Conservation (phyloP, 2,888 invertebrate genomes). For the Escarpia spicata region DNA sequence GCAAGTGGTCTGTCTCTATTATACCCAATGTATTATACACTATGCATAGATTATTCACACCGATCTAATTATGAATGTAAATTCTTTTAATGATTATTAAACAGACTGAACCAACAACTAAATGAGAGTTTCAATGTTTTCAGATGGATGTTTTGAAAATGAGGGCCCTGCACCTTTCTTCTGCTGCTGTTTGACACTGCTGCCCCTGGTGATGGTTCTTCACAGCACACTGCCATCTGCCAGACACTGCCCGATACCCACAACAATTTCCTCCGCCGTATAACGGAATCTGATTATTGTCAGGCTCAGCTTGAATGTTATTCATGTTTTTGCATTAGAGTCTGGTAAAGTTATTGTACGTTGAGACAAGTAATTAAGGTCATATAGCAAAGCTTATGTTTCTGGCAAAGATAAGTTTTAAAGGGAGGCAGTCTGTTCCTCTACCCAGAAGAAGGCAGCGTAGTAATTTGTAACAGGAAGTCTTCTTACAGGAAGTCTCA, state of each 20-base stretch:
- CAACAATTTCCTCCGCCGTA: background rate
- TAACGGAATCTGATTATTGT: background rate
- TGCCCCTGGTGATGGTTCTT: conserved; percentile 1
- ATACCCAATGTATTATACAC: too few relatives aligned
- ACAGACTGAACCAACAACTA: background rate
- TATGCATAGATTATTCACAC: too few relatives aligned
- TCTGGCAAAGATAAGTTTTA: background rate
- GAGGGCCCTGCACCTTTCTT: background rate
- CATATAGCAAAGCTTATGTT: background rate
- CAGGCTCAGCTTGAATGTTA: background rate
- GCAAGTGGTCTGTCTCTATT: too few relatives aligned
- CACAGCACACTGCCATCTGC: background rate
- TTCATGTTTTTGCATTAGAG: background rate
- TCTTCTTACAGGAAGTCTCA: too few relatives aligned
- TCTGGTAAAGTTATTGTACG: conserved; percentile 1
- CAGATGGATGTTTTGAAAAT: background rate
- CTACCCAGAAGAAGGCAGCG: too few relatives aligned
- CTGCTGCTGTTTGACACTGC: conserved; percentile 1
- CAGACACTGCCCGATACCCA: background rate
- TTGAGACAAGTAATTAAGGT: background rate
- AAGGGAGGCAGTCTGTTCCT: too few relatives aligned
- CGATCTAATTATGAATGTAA: too few relatives aligned
- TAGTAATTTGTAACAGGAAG: too few relatives aligned
- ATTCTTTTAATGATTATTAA: too few relatives aligned
- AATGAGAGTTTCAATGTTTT: background rate